Conservation (phyloP, 2,888 invertebrate genomes). For the Drosophila prostipennis region DNA sequence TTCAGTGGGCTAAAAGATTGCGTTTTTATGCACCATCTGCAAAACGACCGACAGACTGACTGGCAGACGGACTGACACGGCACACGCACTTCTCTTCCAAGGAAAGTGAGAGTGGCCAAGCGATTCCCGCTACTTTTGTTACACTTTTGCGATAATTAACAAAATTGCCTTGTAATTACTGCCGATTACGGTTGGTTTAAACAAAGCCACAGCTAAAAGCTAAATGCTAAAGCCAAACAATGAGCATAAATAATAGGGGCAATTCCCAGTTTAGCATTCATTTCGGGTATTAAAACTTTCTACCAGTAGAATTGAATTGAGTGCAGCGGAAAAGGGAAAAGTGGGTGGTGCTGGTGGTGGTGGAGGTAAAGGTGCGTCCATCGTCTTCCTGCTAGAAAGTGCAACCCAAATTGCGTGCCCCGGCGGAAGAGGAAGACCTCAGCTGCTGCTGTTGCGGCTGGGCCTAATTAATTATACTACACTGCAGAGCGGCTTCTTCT, state of each 20-base stretch:
- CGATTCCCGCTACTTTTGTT: conserved; percentile 26
- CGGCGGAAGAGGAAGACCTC: conserved; percentile 27
- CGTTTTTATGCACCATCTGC: conserved; percentile 39
- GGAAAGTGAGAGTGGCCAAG: conserved; percentile 32
- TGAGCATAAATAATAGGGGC: conserved; percentile 14
- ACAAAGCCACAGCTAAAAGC: background rate
- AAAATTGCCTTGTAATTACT: conserved; percentile 36
- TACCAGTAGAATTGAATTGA: conserved; percentile 20
- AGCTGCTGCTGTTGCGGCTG: conserved; percentile 9
- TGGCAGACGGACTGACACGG: background rate
- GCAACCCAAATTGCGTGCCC: conserved; percentile 39
- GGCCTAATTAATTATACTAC: conserved; percentile 40
- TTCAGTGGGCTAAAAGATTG: conserved; percentile 37
- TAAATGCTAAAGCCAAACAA: conserved; percentile 8
- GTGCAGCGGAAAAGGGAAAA: conserved; percentile 25
- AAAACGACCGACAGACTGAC: background rate
- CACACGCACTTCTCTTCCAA: conserved; percentile 29
- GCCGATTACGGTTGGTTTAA: conserved; percentile 21
- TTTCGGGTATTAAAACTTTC: conserved; percentile 34
- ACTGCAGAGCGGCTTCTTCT: conserved; percentile 8
- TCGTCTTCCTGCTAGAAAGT: conserved; percentile 44
- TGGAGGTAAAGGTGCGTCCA: conserved; percentile 20
- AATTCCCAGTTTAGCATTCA: conserved; percentile 27
- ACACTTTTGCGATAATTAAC: conserved; percentile 38
- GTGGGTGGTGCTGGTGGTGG: conserved; percentile 1